Percentiles rank a stretch among this genome's conserved stretches.
Evolutionary conservation across 2,888 invertebrate genomes (phyloP).

Genomic region (Conops quadrifasciatus): DNA sequence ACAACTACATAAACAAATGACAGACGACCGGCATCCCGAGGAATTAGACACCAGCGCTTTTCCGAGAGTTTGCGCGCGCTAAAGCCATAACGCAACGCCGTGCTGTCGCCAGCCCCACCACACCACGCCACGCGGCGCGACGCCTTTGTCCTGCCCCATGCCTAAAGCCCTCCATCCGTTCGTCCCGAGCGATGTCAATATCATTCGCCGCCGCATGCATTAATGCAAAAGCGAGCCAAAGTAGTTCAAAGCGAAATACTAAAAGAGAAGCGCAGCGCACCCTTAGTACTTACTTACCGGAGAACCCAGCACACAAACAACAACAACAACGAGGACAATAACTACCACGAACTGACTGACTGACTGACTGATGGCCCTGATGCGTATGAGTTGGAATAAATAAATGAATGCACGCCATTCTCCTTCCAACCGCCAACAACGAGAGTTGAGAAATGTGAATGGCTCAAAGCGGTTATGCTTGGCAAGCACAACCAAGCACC

Average conservation of each 20-base stretch:
- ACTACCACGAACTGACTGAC: not conserved
- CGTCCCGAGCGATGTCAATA: conserved; percentile 17
- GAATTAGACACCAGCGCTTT: not conserved
- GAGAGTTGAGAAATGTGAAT: not conserved
- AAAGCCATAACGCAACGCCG: not conserved
- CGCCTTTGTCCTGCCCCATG: not conserved
- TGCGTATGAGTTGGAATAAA: conserved; percentile 23
- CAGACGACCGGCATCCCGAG: conserved; percentile 11
- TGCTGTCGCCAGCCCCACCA: not conserved
- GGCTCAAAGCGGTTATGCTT: not conserved
- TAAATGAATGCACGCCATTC: conserved; percentile 34
- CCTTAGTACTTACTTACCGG: no score
- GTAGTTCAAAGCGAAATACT: no score
- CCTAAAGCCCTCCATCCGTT: not conserved
- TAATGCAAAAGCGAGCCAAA: conserved; percentile 4
- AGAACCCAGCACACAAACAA: no score
- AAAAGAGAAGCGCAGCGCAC: not conserved
- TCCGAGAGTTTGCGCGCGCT: conserved; percentile 19
- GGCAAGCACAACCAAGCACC: not conserved
- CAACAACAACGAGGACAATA: not conserved
- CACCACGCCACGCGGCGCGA: not conserved
- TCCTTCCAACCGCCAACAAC: not conserved
- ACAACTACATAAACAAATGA: not conserved
- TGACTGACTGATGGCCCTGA: conserved; percentile 7
- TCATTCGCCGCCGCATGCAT: conserved; percentile 4